These are phyloP conservation scores for Caenorhabditis inopinata DNA, from an alignment of 1,140 invertebrate genomes.

Conservation along the genomic window DNA sequence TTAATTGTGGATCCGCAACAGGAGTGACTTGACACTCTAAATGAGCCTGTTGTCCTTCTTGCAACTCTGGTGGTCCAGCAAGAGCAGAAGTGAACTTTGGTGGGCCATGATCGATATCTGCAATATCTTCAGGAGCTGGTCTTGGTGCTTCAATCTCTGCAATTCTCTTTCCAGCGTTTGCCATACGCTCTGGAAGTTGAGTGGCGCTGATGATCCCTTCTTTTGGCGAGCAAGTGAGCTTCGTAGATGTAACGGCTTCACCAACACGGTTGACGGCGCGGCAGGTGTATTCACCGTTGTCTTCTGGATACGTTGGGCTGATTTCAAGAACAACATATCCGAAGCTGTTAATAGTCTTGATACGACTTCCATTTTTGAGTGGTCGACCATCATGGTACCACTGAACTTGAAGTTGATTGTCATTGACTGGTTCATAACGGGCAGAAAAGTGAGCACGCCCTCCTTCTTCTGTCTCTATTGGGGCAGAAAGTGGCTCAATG, in stretches of 20 bases:
- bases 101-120: constrained; percentile 75
- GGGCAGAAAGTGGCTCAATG: constrained; percentile 61
- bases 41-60: constrained; percentile 86
- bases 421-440: constrained; percentile 61
- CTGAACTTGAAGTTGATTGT: constrained; percentile 56
- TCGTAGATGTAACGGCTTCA: constrained; percentile 86
- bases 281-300: constrained; percentile 91
- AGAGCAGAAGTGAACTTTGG: constrained; percentile 88
- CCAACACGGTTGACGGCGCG: constrained; percentile 76
- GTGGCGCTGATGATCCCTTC: constrained; percentile 86
- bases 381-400: constrained; percentile 61
- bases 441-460: constrained; percentile 63
- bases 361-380: constrained; percentile 73
- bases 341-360: constrained; percentile 91
- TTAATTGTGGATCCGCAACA: constrained; percentile 86
- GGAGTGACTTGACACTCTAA: constrained; percentile 86
- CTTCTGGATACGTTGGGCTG: constrained; percentile 79
- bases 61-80: constrained; percentile 69
- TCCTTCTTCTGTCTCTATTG: constrained; percentile 55
- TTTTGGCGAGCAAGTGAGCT: constrained; percentile 85
- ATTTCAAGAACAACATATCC: constrained; percentile 86
- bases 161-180: constrained; percentile 85
- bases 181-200: constrained; percentile 86
- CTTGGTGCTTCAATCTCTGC: constrained; percentile 80
- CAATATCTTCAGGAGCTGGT: constrained; percentile 72